Conservation (phyloP, 2,113 vertebrate species). For the Puffinus mauretanicus region DNA sequence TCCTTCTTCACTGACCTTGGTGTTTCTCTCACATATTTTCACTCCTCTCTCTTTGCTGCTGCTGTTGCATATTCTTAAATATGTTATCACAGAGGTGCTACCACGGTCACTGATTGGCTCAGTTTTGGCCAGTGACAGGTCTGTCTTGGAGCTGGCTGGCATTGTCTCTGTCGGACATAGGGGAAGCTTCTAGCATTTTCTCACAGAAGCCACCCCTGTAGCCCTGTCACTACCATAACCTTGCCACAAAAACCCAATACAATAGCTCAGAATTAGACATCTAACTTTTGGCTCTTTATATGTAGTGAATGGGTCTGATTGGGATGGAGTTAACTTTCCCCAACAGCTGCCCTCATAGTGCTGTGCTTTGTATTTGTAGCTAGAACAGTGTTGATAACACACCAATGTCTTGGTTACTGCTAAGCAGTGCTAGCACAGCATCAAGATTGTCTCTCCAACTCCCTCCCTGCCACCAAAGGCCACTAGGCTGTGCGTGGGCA, state of each 20-base stretch:
- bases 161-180: background rate
- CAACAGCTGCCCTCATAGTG: background rate
- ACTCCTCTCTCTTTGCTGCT: background rate
- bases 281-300: background rate
- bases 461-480: background rate
- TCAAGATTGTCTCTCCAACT: background rate
- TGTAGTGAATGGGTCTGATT: background rate
- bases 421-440: background rate
- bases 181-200: background rate
- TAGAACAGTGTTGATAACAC: background rate
- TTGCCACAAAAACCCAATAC: background rate
- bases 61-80: background rate
- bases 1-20: no score
- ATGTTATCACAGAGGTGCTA: background rate
- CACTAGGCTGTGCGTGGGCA: background rate
- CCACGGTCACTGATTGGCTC: background rate
- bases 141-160: background rate
- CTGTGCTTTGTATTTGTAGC: background rate
- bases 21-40: background rate
- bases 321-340: background rate
- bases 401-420: background rate
- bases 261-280: background rate
- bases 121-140: background rate
- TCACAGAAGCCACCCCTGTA: background rate
- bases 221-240: background rate